A percentile compares a stretch with the other conserved stretches of the same genome.
Conservation (phyloP, 2,797 vertebrate genomes). For the Discoglossus pictus region DNA sequence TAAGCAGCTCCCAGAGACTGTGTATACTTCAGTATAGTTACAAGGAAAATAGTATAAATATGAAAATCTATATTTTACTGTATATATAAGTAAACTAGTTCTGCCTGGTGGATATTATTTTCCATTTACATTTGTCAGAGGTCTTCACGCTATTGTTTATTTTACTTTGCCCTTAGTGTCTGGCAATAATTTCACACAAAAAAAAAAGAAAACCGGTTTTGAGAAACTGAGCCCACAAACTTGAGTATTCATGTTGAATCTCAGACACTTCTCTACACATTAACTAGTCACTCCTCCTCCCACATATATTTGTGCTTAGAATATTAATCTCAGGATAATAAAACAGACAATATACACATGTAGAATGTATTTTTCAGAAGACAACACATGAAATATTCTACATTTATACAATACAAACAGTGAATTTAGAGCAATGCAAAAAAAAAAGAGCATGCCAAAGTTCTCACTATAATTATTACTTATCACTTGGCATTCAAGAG, state of each 20-base stretch:
- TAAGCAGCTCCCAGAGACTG: too few relatives aligned
- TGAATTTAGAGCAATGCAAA: slow-evolving; percentile 20
- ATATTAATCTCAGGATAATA: slow-evolving; percentile 37
- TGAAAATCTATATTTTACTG: too few relatives aligned
- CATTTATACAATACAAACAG: slow-evolving; percentile 35
- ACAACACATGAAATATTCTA: slow-evolving; percentile 27
- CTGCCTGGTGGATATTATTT: too few relatives aligned
- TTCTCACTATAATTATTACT: slow-evolving; percentile 43
- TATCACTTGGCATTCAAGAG: slow-evolving; percentile 20
- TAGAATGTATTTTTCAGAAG: slow-evolving; percentile 31
- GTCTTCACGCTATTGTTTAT: too few relatives aligned
- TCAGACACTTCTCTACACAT: slow-evolving; percentile 30
- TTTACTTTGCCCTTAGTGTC: too few relatives aligned
- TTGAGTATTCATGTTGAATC: slow-evolving; percentile 8
- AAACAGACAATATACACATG: slow-evolving; percentile 32
- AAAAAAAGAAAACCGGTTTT: too few relatives aligned
- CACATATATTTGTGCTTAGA: slow-evolving; percentile 30
- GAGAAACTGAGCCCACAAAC: neutral
- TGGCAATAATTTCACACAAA: too few relatives aligned
- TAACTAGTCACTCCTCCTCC: slow-evolving; percentile 29
- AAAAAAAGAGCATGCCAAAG: slow-evolving; percentile 28
- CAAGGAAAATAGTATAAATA: too few relatives aligned
- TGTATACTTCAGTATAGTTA: too few relatives aligned
- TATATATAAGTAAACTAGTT: too few relatives aligned
- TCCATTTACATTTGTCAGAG: too few relatives aligned